Evolutionary conservation across 2,113 vertebrate species (phyloP), one percentile per base, ranked within the genome.

Genomic region (Amphiprion percula): DNA sequence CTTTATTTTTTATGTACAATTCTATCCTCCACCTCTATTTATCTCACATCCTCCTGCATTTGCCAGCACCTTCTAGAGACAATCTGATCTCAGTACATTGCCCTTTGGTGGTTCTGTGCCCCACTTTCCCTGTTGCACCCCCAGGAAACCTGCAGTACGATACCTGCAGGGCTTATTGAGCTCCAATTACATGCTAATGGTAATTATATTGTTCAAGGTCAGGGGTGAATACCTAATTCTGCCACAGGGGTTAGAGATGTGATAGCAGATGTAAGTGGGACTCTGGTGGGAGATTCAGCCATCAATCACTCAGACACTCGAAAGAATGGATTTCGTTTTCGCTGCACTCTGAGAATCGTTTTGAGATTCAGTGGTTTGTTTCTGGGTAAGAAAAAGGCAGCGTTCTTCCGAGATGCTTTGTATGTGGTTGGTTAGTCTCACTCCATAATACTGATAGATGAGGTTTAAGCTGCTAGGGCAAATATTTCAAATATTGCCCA

Each of bases 101-200:
- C 63, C 89, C 85, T 64, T 79, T 70, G 78, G 87, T 79, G 54
- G 4, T 80, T 74, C 62, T 78, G 33, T 83, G 89, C 55, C 83
- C 87, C 74, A 87, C 59, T 87, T 90, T 86, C 55, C 46, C 80
- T 44, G 7, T 23, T 10, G 46, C n/a, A 8, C 81, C 74, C 54
- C 46, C 54, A 39, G 68, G 85, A 77, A 71, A 49, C 28, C 69
- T 71, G 56, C 70, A 52, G 41, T 77, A 55, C 39, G 58, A 56
- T 56, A 59, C 63, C 84, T 59, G 47, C 68, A 59, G 61, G 74
- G 49, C 60, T 39, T 64, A 74, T 60, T 74, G n/a, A 77, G 77
- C 58, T 86, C 68, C 71, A 88, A 65, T 88, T 78, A 89, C 86
- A 85, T 80, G 59, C 70, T 88, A 74, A 85, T 86, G 33, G 82